Evolutionary conservation across 2,113 vertebrate genomes (phyloP), one percentile per base, ranked within the genome.

Genomic region (Corynorhinus townsendii): DNA sequence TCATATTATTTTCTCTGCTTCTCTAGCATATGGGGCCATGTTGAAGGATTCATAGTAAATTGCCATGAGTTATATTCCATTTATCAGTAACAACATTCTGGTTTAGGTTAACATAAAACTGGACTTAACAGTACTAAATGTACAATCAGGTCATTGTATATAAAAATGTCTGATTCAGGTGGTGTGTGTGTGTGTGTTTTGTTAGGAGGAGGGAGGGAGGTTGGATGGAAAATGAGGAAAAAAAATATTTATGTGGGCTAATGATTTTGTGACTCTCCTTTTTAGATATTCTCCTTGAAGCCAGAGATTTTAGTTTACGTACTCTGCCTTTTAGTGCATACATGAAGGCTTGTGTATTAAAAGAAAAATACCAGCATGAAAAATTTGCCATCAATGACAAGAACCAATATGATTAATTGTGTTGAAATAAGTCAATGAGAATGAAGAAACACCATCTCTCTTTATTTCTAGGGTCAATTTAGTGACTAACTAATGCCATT

Each of bases 1-100:
- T 62, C 49, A 16, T 40, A 87, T 85, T 73, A 90, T 97, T 97
- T 97, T 89, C 85, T 96, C 38, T 6, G 0, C 26, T 97, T 49
- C 81, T 96, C 22, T 93, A 22, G n/a, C 91, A 56, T 45, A 64
- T 52, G 76, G 16, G 52, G 72, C 77, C 22, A 14, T 95, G 90
- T 91, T 82, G 93, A 96, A 90, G 7, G 59, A 30, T 80, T 95
- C 68, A 85, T 79, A 62, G 33, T 64, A 52, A 76, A 88, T 56
- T 82, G 15, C 54, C 14, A 73, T 0, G 4, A 79, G 12, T 38
- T 92, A 40, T 75, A 72, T 45, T 92, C 56, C 76, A 4, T 93
- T 80, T 85, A 72, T 66, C 52, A 87, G 49, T 71, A 76, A 77
- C 33, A n/a, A 59, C 43, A 43, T 77, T 76, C 69, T 91, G 33